Conservation (phyloP, 1,140 invertebrate genomes). For the Drosophila novamexicana region DNA sequence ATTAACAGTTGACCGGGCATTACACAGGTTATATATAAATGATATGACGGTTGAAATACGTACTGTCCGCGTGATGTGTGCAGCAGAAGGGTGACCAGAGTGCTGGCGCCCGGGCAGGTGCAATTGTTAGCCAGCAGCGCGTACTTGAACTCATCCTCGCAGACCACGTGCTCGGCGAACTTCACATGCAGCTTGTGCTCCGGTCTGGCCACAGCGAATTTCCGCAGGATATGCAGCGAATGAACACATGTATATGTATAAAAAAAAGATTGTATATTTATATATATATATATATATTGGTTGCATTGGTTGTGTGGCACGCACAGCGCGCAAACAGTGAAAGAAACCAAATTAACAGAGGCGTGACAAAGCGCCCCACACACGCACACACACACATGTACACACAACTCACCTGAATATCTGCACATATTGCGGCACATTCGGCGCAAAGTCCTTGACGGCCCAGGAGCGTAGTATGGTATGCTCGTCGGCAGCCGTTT, state of each 20-base stretch:
- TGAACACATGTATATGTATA: slow-evolving; percentile 1
- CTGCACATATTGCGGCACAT: slow-evolving; percentile 98
- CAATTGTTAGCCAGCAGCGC: slow-evolving; percentile 98
- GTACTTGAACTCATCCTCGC: slow-evolving; percentile 99
- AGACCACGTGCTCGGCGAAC: slow-evolving; percentile 98
- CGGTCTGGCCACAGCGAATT: slow-evolving; percentile 86
- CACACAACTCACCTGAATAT: slow-evolving; percentile 89
- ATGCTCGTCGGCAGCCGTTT: slow-evolving; percentile 98
- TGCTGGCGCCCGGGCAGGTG: slow-evolving; percentile 98
- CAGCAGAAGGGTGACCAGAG: slow-evolving; percentile 96
- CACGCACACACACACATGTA: neutral
- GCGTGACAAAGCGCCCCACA: slow-evolving; percentile 13
- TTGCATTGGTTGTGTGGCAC: slow-evolving; percentile 21
- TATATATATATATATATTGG: neutral
- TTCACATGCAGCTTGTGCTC: slow-evolving; percentile 99
- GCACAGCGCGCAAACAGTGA: slow-evolving; percentile 35
- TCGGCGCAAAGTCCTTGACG: slow-evolving; percentile 98
- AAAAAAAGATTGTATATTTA: neutral
- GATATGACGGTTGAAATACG: slow-evolving; percentile 44
- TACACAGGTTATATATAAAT: neutral
- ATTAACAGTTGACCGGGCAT: slow-evolving; percentile 58
- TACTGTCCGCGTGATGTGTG: slow-evolving; percentile 97
- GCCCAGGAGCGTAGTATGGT: slow-evolving; percentile 99
- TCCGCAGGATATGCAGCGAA: slow-evolving; percentile 61
- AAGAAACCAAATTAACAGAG: slow-evolving; percentile 50